Evolutionary conservation across 2,888 invertebrate species (phyloP).

Genomic region (Zaprionus bogoriensis): DNA sequence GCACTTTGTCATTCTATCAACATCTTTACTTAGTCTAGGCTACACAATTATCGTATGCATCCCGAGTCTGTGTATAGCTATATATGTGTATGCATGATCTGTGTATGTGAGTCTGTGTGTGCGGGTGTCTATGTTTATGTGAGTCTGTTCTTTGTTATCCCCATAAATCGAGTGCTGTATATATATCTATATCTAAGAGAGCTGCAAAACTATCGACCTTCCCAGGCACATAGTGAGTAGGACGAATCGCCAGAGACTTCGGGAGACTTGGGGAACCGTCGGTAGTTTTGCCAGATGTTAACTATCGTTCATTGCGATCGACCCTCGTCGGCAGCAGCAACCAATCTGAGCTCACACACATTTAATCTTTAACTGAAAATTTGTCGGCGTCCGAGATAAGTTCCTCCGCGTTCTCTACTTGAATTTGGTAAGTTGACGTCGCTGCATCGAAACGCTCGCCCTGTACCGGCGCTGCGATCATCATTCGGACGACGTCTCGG

Average conservation of each 20-base stretch:
- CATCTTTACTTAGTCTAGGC: slow-evolving; percentile 49
- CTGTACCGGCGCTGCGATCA: slow-evolving; percentile 56
- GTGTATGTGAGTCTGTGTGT: slow-evolving; percentile 19
- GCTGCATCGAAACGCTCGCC: slow-evolving; percentile 63
- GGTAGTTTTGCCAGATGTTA: background rate
- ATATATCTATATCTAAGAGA: background rate
- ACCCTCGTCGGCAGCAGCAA: slow-evolving; percentile 18
- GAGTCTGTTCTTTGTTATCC: slow-evolving; percentile 23
- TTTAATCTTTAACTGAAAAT: slow-evolving; percentile 24
- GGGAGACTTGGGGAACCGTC: background rate
- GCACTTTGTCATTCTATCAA: slow-evolving; percentile 53
- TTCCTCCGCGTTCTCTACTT: slow-evolving; percentile 32
- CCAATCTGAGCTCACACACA: slow-evolving; percentile 20
- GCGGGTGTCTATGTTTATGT: slow-evolving; percentile 20
- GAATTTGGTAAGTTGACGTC: slow-evolving; percentile 67
- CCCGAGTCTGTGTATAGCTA: slow-evolving; percentile 15
- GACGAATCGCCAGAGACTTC: background rate
- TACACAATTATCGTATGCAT: slow-evolving; percentile 6
- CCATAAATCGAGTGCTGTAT: slow-evolving; percentile 44
- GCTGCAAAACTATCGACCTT: background rate
- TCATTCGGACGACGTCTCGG: slow-evolving; percentile 58
- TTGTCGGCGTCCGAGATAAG: slow-evolving; percentile 24
- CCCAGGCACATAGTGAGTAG: background rate
- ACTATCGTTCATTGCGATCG: slow-evolving; percentile 28
- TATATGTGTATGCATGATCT: slow-evolving; percentile 19